Base-by-base conservation (phyloP, 2,113 vertebrate genomes). In the Rhinoderma darwinii region DNA sequence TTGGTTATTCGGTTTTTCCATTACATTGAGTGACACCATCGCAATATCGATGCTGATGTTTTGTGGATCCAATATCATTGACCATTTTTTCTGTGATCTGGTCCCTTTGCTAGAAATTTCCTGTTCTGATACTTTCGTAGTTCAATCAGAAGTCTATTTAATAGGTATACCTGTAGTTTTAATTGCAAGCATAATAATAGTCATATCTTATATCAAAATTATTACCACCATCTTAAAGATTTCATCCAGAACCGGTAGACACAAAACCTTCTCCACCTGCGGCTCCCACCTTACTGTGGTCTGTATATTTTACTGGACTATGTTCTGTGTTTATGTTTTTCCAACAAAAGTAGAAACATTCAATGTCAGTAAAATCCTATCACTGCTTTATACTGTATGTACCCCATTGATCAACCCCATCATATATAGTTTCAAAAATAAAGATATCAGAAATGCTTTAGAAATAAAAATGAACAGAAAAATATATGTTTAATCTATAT, bases 11-110 rank as follows among this genome's bases (percentile, higher is more conserved):
- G 43, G 76, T 17, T 72, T 86, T 32, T 15, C 17, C 2, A 2
- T 43, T 35, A 30, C 25, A 30, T 18, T 79, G 2, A 56, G 56
- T 32, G 35, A 73, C n/a, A 39, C 18, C 3, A 18, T 20, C 30
- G 1, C 74, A 30, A 72, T 43, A 43, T 51, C 32, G 11, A 30
- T 2, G 5, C 30, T 84, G 27, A 32, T 17, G 1, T 84, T 84
- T 37, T 84, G 83, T 59, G 51, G 20, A 20, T 14, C 20, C 4
- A 56, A 56, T 84, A n/a, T n/a, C n/a, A n/a, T n/a, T n/a, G n/a
- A n/a, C n/a, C n/a, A n/a, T n/a, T n/a, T n/a, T n/a, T n/a, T 74
- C 47, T 84, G 82, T 41, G 82, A 84, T 39, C 20, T 54, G 39
- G 5, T 5, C 1, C 68, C 68, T 22, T 20, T 84, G 8, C n/a